Evolutionary conservation across 2,888 invertebrate genomes (phyloP), one percentile per base, ranked within the genome.

Genomic region (Metacarcinus magister): DNA sequence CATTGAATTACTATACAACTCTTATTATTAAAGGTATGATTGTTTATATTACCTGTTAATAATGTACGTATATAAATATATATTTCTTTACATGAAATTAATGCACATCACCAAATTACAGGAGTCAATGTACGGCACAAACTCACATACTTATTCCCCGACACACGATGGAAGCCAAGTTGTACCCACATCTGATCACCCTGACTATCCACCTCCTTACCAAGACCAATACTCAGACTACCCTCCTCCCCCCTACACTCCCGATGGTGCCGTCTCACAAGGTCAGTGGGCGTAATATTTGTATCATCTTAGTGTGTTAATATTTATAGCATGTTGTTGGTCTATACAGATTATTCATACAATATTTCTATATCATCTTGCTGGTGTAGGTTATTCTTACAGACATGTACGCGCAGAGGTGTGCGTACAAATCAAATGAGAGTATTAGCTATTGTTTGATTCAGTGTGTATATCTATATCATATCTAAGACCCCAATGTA

Each of bases 191-290:
- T 32, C 94, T 8, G 94, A 94, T 16, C 89, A 95, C 90, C 89
- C 91, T 39, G 87, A 75, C 19, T 96, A 96, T 44, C 95, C 95
- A 43, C 95, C 93, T 23, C 95, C 95, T 19, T 96, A 96, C 90
- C 96, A 95, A 89, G 96, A 96, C 87, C 95, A 95, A 87, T 96
- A 96, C 87, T 75, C 95, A 54, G 94, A 82, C 23, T 96, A 96
- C 44, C 96, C 96, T 19, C 96, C 95, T 39, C 96, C 96, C 23
- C 95, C 96, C 60, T 96, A 96, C 48, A 96, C 96, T 23, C 96
- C 96, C 28, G 96, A 96, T 94, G 96, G 96, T 43, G 92, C 94
- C 43, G 95, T 75, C 46, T 95, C 95, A 90, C 96, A 95, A 43
- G 94, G 96, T 94, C 60, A 92, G 96, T 67, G 28, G 39, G 2